A percentile compares a stretch with the other conserved stretches of the same genome.
Evolutionary conservation across 2,797 vertebrate species (phyloP).

Genomic region (Psittacula echo): DNA sequence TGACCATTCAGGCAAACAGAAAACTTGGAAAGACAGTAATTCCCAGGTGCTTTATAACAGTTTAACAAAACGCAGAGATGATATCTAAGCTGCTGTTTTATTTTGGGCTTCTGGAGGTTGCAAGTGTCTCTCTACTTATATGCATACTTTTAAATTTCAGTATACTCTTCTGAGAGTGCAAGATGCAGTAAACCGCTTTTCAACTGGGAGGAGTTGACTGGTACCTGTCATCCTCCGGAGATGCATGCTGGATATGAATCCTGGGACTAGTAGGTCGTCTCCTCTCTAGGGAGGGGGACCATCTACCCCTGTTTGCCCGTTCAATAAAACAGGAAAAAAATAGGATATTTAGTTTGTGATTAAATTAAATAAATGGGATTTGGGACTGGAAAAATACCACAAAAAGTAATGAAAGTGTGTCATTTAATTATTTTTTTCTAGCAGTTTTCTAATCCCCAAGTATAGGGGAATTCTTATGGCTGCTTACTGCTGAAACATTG

Average conservation of each 20-base stretch:
- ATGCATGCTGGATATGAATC: conserved; percentile 98
- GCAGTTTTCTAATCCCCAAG: not conserved
- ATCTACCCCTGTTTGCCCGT: conserved; percentile 84
- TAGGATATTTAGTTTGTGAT: conserved; percentile 77
- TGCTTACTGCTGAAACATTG: not conserved
- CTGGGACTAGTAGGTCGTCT: conserved; percentile 95
- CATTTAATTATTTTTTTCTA: not conserved
- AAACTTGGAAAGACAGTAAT: not conserved
- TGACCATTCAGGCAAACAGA: not conserved
- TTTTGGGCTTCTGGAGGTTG: conserved; percentile 26
- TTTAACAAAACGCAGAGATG: not conserved
- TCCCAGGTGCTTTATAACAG: conserved; percentile 59
- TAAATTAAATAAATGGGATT: conserved; percentile 67
- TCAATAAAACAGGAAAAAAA: conserved; percentile 83
- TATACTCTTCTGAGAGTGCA: conserved; percentile 48
- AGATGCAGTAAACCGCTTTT: conserved; percentile 62
- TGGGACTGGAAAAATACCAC: conserved; percentile 75
- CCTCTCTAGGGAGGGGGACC: conserved; percentile 93
- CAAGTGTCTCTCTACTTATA: not conserved
- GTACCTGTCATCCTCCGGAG: conserved; percentile 99
- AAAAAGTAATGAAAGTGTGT: conserved; percentile 55
- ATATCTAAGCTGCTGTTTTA: not conserved
- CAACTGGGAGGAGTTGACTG: conserved; percentile 76
- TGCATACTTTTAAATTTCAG: not conserved
- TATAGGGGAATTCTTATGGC: not conserved